Conservation (phyloP, 2,888 invertebrate species). For the Apodemia mormo region DNA sequence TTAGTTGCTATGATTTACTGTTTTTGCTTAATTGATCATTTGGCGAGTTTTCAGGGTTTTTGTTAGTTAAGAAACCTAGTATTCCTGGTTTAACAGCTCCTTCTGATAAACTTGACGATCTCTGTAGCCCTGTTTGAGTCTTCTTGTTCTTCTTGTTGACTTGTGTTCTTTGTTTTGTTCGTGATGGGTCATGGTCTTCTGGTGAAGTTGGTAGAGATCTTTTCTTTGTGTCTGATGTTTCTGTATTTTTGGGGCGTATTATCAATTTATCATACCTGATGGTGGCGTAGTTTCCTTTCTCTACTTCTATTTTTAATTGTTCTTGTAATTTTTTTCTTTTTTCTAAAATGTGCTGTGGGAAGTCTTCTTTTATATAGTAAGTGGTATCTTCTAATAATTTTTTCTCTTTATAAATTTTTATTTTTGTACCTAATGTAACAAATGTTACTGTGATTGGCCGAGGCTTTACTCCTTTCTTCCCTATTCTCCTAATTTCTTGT, state of each 20-base stretch:
- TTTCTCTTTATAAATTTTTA: neutral
- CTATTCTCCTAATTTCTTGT: neutral
- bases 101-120: conserved; percentile 16
- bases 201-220: neutral
- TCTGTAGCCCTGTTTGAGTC: conserved; percentile 21
- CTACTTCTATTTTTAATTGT: conserved; percentile 22
- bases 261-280: conserved; percentile 27
- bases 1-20: neutral
- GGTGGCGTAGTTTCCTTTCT: conserved; percentile 23
- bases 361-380: conserved; percentile 20
- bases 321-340: conserved; percentile 19
- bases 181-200: neutral
- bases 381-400: conserved; percentile 3
- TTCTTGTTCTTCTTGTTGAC: conserved; percentile 25
- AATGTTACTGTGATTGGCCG: neutral
- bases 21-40: neutral
- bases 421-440: neutral
- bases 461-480: neutral
- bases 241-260: conserved; percentile 4
- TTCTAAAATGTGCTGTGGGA: conserved; percentile 18
- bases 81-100: conserved; percentile 22
- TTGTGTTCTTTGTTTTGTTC: conserved; percentile 20
- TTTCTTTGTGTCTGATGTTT: conserved; percentile 21
- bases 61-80: conserved; percentile 13
- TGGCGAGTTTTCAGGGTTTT: neutral